Evolutionary conservation across 2,888 invertebrate genomes (phyloP), one percentile per base, ranked within the genome.

Genomic region (Dasysyrphus albostriatus): DNA sequence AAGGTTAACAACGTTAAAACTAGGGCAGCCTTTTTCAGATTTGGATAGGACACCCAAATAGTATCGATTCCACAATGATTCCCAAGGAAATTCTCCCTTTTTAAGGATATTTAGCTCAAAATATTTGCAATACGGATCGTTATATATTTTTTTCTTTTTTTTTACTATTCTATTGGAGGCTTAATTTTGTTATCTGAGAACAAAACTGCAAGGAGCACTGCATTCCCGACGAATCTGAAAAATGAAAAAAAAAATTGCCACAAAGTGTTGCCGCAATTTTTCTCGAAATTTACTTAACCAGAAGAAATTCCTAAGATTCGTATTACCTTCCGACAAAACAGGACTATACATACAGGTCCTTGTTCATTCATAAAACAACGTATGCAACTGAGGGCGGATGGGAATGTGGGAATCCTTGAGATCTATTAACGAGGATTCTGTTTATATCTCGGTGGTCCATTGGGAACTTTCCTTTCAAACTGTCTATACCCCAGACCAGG

Each of bases 201-300:
- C n/a, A 24, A 39, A 39, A 74, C 58, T 51, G 42, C 73, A 58
- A 54, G 34, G 32, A 73, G 54, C 49, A 76, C 24, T 76, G 65
- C 63, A 76, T 76, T 76, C 67, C 78, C 69, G 67, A 56, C 69
- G 67, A 56, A 72, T 32, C 16, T 49, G 1, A 37, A 9, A 42
- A 10, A 12, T n/a, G n/a, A 34, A 63, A 42, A 73, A 56, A 58
- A 76, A 73, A 61, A 59, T 81, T 56, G 82, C 82, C 85, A 87
- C 85, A 87, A 87, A 87, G 85, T 87, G 78, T 63, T 82, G 85
- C 85, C 85, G 85, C 82, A 82, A 61, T 51, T 74, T 78, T 78
- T 63, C 77, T 51, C 12, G 74, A 73, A 83, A 73, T 34, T 72
- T 77, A 76, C 56, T 83, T 77, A 44, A 65, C 65, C 82, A 58